These are phyloP conservation scores for Thunnus albacares DNA, from an alignment of 2,797 vertebrate species.

Conservation along the genomic window DNA sequence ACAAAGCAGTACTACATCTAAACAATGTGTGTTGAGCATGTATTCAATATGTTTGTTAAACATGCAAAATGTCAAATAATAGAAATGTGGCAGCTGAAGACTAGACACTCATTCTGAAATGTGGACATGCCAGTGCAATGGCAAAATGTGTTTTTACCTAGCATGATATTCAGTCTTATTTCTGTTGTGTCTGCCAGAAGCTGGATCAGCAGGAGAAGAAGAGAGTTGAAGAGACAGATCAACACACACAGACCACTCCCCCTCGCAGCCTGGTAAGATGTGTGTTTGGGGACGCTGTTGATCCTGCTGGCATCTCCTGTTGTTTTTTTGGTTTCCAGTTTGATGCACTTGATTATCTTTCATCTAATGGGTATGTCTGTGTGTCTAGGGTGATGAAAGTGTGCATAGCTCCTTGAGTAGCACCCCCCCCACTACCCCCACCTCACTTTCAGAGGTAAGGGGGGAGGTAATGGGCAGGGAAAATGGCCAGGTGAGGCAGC, in stretches of 20 bases:
- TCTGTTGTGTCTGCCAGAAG: slow-evolving; percentile 63
- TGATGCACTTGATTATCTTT: neutral
- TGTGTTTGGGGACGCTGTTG: neutral
- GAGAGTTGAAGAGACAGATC: slow-evolving; percentile 69
- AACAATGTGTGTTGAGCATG: neutral
- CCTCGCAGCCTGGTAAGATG: slow-evolving; percentile 79
- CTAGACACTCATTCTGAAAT: neutral
- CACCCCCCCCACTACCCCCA: slow-evolving; percentile 54
- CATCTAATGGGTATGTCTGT: slow-evolving; percentile 54
- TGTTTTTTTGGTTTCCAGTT: neutral
- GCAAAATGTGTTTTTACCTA: neutral
- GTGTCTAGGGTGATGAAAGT: slow-evolving; percentile 70
- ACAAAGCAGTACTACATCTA: neutral
- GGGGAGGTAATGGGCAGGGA: slow-evolving; percentile 59
- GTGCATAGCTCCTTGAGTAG: slow-evolving; percentile 69
- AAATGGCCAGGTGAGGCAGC: slow-evolving; percentile 72
- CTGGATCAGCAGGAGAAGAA: slow-evolving; percentile 73
- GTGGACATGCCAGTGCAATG: neutral
- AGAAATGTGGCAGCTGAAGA: neutral
- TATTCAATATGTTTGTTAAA: neutral
- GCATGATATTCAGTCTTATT: neutral
- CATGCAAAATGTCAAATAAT: neutral
- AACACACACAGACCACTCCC: slow-evolving; percentile 74
- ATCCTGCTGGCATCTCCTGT: neutral
- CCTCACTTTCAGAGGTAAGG: slow-evolving; percentile 57